A percentile compares a stretch with the other conserved stretches of the same genome.
Evolutionary conservation across 92 coral and sea anemone species (phyloP).

Genomic region (Phymanthus crucifer): DNA sequence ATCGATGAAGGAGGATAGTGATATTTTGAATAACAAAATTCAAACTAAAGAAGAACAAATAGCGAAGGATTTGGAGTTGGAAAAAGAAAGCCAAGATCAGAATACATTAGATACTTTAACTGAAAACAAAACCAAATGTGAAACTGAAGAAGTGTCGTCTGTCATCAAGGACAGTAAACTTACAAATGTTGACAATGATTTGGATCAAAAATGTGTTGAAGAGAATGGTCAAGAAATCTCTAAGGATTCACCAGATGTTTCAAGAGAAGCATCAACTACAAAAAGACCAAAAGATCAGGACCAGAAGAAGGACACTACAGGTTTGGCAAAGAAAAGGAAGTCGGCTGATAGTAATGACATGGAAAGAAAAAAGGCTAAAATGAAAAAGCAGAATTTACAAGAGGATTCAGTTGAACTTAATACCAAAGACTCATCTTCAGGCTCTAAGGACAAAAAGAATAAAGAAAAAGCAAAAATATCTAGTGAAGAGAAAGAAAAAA

Average conservation of each 20-base stretch:
- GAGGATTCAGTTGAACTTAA: not conserved
- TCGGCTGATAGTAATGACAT: not conserved
- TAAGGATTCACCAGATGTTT: not conserved
- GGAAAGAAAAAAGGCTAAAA: not conserved
- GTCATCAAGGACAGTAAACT: not conserved
- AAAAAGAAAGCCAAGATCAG: not conserved
- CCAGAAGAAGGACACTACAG: not conserved
- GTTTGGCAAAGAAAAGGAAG: conserved; percentile 8
- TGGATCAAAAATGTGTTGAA: not conserved
- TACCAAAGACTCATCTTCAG: not conserved
- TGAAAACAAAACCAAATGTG: not conserved
- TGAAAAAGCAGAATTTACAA: not conserved
- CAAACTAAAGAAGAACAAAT: not conserved
- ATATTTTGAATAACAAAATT: not conserved
- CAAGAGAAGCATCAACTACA: not conserved
- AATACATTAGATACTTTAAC: not conserved
- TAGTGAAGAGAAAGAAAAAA: not conserved
- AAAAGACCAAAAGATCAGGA: not conserved
- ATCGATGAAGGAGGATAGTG: not conserved
- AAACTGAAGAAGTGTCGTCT: not conserved
- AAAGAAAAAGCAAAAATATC: not conserved
- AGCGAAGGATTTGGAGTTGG: not conserved
- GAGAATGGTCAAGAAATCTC: not conserved
- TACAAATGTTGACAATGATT: not conserved
- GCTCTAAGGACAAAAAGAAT: not conserved